Conservation (phyloP, 2,888 invertebrate species). For the Eumacrocentrus americanus region DNA sequence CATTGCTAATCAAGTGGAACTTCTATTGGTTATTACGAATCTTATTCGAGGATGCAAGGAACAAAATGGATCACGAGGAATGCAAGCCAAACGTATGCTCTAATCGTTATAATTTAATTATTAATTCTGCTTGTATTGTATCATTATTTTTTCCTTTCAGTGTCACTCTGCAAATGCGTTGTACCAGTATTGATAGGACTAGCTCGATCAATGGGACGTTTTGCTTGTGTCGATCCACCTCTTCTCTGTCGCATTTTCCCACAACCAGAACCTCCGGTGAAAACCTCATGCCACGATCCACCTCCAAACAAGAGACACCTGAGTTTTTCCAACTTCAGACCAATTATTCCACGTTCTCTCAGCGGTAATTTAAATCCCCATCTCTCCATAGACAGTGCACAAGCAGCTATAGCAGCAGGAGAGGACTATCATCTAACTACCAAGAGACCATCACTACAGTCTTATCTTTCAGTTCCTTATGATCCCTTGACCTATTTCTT, state of each 20-base stretch:
- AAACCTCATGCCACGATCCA: conserved; percentile 50
- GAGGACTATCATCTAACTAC: conserved; percentile 46
- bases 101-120: background rate
- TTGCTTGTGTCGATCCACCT: conserved; percentile 78
- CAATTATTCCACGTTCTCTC: conserved; percentile 90
- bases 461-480: conserved; percentile 73
- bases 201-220: conserved; percentile 89
- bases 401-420: conserved; percentile 41
- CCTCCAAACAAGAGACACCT: conserved; percentile 67
- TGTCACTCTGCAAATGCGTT: conserved; percentile 83
- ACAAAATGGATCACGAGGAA: conserved; percentile 49
- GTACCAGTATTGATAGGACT: conserved; percentile 88
- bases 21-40: conserved; percentile 75
- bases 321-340: conserved; percentile 77
- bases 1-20: conserved; percentile 82
- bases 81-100: conserved; percentile 54
- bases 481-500: conserved; percentile 89
- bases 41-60: conserved; percentile 69
- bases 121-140: background rate
- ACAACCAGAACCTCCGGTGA: conserved; percentile 71
- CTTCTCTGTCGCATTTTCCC: conserved; percentile 86
- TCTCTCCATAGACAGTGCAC: conserved; percentile 57
- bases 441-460: conserved; percentile 63
- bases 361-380: conserved; percentile 82
- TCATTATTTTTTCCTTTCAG: conserved; percentile 52